Conservation (phyloP, 2,888 invertebrate species). For the Rhamphomyia laevipes region DNA sequence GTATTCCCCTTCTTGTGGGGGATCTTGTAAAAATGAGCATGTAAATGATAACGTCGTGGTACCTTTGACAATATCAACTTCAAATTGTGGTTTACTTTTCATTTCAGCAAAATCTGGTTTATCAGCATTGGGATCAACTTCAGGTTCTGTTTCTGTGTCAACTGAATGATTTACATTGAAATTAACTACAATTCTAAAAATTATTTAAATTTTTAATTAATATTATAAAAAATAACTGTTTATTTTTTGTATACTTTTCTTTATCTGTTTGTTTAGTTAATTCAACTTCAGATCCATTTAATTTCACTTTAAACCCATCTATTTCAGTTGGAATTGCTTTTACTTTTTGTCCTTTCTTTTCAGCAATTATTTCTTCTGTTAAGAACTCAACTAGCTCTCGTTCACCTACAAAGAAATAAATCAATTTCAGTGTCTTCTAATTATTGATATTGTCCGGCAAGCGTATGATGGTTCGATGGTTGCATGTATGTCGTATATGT, state of each 20-base stretch:
- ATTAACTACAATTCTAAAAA: slow-evolving; percentile 54
- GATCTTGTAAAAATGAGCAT: slow-evolving; percentile 65
- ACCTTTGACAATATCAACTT: slow-evolving; percentile 71
- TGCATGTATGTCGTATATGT: background rate
- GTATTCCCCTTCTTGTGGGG: slow-evolving; percentile 57
- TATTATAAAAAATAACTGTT: background rate
- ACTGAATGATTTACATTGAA: slow-evolving; percentile 95
- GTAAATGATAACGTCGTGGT: slow-evolving; percentile 69
- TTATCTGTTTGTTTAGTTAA: slow-evolving; percentile 58
- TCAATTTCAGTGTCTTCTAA: no score
- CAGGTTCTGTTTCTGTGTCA: slow-evolving; percentile 64
- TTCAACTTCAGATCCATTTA: slow-evolving; percentile 75
- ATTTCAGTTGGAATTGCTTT: slow-evolving; percentile 63
- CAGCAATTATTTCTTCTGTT: slow-evolving; percentile 85
- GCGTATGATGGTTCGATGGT: background rate
- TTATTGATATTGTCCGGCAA: background rate
- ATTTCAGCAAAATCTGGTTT: slow-evolving; percentile 71
- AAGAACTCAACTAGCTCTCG: slow-evolving; percentile 81
- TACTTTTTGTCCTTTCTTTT: slow-evolving; percentile 69
- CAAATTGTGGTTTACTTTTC: slow-evolving; percentile 85
- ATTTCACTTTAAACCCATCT: slow-evolving; percentile 68
- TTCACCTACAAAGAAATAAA: slow-evolving; percentile 50
- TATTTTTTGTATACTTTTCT: slow-evolving; percentile 50
- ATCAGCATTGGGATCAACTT: slow-evolving; percentile 47
- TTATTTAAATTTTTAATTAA: background rate